Evolutionary conservation across 2,888 invertebrate genomes (phyloP).

Genomic region (Balanococcus diminutus): DNA sequence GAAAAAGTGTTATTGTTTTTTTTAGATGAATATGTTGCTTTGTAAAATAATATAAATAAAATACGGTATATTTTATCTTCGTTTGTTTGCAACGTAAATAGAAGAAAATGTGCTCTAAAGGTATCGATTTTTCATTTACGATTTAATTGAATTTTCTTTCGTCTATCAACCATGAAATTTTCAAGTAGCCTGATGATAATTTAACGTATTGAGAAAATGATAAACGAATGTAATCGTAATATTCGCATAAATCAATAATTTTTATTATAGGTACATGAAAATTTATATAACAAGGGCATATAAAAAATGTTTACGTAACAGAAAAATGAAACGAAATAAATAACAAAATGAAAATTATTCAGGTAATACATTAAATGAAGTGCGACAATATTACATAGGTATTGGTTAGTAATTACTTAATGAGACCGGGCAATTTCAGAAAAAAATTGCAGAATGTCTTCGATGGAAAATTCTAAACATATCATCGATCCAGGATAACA

Average conservation of each 20-base stretch:
- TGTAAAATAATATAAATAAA: neutral
- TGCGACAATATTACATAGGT: neutral
- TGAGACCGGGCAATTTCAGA: conserved; percentile 97
- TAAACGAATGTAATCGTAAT: neutral
- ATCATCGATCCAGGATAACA: conserved; percentile 97
- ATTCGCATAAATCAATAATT: neutral
- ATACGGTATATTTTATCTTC: neutral
- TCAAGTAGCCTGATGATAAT: neutral
- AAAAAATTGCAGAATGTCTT: conserved; percentile 94
- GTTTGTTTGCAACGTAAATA: neutral
- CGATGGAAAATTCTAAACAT: conserved; percentile 90
- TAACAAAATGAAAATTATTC: neutral
- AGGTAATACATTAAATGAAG: neutral
- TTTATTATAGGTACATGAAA: neutral
- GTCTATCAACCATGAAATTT: no score
- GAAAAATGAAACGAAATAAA: neutral
- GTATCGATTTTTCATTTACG: no score
- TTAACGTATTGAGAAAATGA: neutral
- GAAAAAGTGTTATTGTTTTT: neutral
- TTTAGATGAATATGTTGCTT: conserved; percentile 34
- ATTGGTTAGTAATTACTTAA: conserved; percentile 66
- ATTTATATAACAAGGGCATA: neutral
- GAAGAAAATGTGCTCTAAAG: no score
- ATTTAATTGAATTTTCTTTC: no score
- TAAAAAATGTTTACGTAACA: neutral